Evolutionary conservation across 2,888 invertebrate species (phyloP).

Genomic region (Lampropteryx suffumata): DNA sequence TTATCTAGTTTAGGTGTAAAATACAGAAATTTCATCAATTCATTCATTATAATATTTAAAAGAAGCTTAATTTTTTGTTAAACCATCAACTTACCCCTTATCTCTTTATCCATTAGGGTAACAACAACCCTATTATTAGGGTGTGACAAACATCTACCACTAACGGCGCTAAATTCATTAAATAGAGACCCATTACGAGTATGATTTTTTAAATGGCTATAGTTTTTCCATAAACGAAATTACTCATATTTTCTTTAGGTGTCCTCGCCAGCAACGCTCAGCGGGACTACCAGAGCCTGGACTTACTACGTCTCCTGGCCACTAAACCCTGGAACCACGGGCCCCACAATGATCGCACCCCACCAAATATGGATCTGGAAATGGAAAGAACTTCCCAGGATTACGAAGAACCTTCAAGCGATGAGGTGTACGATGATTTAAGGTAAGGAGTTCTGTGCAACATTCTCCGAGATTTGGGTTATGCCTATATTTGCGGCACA

Average conservation of each 20-base stretch:
- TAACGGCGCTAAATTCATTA: slow-evolving; percentile 6
- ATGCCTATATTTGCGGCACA: too few species aligned
- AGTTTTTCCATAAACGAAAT: not conserved
- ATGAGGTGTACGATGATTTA: slow-evolving; percentile 49
- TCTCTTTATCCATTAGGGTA: slow-evolving; percentile 9
- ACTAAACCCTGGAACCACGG: slow-evolving; percentile 49
- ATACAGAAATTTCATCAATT: too few species aligned
- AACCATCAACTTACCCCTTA: slow-evolving; percentile 6
- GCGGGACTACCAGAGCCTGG: slow-evolving; percentile 55
- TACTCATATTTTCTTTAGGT: slow-evolving; percentile 41
- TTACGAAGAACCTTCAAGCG: slow-evolving; percentile 31
- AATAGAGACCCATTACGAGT: slow-evolving; percentile 3
- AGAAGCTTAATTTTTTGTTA: too few species aligned
- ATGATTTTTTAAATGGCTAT: too few species aligned
- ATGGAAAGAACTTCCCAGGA: slow-evolving; percentile 31
- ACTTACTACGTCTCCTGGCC: slow-evolving; percentile 57
- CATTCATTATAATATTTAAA: too few species aligned
- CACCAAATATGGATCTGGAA: slow-evolving; percentile 41
- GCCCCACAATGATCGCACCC: slow-evolving; percentile 43
- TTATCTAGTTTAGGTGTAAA: too few species aligned
- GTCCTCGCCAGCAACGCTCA: slow-evolving; percentile 48
- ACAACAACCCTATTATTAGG: slow-evolving; percentile 15
- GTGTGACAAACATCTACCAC: slow-evolving; percentile 15
- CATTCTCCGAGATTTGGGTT: too few species aligned
- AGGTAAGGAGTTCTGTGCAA: slow-evolving; percentile 43